Evolutionary conservation across 2,888 invertebrate species (phyloP), one percentile per base, ranked within the genome.

Genomic region (Epirrita christyi): DNA sequence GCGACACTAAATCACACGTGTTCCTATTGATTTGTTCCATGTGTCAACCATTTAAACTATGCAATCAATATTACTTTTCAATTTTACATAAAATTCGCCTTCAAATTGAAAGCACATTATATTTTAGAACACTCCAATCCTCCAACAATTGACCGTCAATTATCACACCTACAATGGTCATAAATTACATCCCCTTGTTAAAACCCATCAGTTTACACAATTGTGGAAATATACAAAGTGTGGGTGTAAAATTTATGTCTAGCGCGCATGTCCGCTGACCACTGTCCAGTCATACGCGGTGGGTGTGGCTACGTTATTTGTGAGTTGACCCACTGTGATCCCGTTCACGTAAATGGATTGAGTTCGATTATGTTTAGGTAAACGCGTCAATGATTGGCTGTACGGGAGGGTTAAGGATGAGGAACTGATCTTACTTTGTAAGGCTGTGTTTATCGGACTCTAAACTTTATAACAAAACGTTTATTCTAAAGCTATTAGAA

Each of bases 251-350:
- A 59, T 67, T 76, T 80, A 74, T 76, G 76, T 80, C 64, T 64
- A 82, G 64, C 48, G 89, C 89, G 90, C 90, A 88, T 89, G 89
- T 83, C 64, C 57, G 44, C 68, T 91, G 89, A 91, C 91, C 90
- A 88, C 67, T 89, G 91, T 88, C 91, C 91, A 86, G 71, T 89
- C 69, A 71, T 75, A 51, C 68, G 63, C 73, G 66, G 87, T 84
- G 90, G 88, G 90, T 80, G 91, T 78, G 84, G 88, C 86, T 66
- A 61, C 63, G 65, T 53, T 63, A 64, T 70, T 70, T 72, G 40
- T 48, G 70, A 70, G 61, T 71, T 64, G 66, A 61, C 72, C 74
- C 75, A 75, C 63, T 66, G 74, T 73, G 68, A 71, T 65, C 67
- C 71, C 38, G 70, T 80, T 70, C 73, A 78, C 75, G 77, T 80